Conservation (phyloP, 2,113 vertebrate genomes). For the Xiphorhynchus elegans region DNA sequence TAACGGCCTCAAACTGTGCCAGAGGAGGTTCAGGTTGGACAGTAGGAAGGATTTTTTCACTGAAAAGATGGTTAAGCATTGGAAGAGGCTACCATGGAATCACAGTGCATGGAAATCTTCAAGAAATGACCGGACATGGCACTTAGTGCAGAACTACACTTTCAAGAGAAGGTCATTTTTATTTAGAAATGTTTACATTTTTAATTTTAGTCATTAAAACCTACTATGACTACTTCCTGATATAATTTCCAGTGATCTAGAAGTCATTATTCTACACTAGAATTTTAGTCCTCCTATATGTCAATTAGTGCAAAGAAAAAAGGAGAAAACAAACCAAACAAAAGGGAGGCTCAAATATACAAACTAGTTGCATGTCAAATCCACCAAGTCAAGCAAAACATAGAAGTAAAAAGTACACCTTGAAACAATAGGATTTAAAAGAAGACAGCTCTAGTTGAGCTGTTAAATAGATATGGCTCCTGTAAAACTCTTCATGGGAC, state of each 20-base stretch:
- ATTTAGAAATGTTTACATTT: background rate
- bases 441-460: background rate
- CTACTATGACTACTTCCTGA: background rate
- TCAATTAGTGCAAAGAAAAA: background rate
- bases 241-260: background rate
- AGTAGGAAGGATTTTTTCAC: background rate
- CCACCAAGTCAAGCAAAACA: background rate
- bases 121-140: background rate
- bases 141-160: background rate
- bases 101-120: background rate
- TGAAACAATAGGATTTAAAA: background rate
- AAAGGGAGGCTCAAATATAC: background rate
- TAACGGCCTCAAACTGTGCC: background rate
- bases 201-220: background rate
- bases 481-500: background rate
- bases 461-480: background rate
- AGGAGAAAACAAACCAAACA: background rate
- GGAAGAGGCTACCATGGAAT: background rate
- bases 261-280: background rate
- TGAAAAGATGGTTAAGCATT: background rate
- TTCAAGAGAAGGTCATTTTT: background rate
- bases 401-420: background rate
- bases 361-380: background rate
- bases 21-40: background rate
- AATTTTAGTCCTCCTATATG: background rate